Percentiles rank a stretch among this genome's conserved stretches.
Conservation (phyloP, 2,888 invertebrate genomes). For the Sphecodes monilicornis region DNA sequence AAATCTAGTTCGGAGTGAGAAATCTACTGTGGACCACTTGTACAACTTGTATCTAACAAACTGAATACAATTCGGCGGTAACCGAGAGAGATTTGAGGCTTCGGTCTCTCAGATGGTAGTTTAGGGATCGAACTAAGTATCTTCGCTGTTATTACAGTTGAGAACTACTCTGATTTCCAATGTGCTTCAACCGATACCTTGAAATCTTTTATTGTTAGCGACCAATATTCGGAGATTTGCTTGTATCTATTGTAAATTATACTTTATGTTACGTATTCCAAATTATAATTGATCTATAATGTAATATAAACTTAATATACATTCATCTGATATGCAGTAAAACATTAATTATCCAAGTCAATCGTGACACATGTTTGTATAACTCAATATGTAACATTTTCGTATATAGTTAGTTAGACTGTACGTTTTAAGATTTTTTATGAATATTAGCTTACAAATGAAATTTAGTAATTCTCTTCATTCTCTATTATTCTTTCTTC, state of each 20-base stretch:
- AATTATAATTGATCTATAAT: background rate
- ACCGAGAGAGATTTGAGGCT: background rate
- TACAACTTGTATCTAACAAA: conserved; percentile 14
- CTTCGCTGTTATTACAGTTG: background rate
- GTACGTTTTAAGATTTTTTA: too few relatives aligned
- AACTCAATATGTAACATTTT: too few relatives aligned
- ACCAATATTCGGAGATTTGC: background rate
- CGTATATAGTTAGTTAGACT: too few relatives aligned
- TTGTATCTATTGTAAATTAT: background rate
- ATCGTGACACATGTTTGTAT: too few relatives aligned
- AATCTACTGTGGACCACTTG: background rate
- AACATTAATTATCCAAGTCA: background rate
- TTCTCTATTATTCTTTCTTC: too few relatives aligned
- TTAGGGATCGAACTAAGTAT: conserved; percentile 9
- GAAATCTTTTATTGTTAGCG: background rate
- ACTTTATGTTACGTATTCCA: background rate
- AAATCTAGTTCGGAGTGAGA: background rate
- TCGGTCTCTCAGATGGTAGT: conserved; percentile 8
- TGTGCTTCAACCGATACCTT: background rate
- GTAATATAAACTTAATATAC: background rate
- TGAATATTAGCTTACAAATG: too few relatives aligned
- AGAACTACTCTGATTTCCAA: background rate
- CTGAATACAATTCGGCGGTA: conserved; percentile 15
- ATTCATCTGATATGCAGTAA: background rate
- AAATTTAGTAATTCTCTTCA: too few relatives aligned